Conservation (phyloP, 2,888 invertebrate species). For the Boloria euphrosyne region DNA sequence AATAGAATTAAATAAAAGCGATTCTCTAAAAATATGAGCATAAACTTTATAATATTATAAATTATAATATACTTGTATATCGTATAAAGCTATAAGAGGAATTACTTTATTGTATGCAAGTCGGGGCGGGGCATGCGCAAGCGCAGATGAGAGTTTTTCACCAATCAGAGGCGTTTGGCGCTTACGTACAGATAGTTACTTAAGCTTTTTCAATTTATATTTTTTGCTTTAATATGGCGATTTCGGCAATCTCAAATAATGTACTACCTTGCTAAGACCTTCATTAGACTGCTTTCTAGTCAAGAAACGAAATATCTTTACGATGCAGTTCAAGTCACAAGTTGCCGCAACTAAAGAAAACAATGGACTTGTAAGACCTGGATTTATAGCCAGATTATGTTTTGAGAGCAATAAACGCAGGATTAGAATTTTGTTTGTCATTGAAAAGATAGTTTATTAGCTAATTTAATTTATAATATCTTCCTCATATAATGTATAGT, state of each 20-base stretch:
- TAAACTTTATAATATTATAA: no score
- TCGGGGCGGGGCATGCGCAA: slow-evolving; percentile 12
- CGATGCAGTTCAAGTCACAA: slow-evolving; percentile 10
- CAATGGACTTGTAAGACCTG: slow-evolving; percentile 13
- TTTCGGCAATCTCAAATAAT: no score
- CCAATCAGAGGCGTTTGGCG: background rate
- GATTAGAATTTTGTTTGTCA: slow-evolving; percentile 1
- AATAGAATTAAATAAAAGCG: no score
- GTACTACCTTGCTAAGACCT: no score
- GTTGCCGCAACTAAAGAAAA: slow-evolving; percentile 23
- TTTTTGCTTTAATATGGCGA: no score
- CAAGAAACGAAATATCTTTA: background rate
- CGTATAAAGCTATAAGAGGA: background rate
- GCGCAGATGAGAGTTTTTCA: background rate
- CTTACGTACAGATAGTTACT: background rate
- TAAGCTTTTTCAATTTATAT: background rate
- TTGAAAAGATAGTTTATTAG: background rate
- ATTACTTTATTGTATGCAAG: background rate
- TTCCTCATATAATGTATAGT: background rate
- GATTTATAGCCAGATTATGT: slow-evolving; percentile 13
- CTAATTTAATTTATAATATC: slow-evolving; percentile 6
- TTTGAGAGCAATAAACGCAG: slow-evolving; percentile 5
- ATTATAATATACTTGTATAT: no score
- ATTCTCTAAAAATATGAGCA: no score
- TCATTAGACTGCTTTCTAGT: no score